phyloP scores from a whole-genome alignment of 2,113 vertebrate genomes.

The Platichthys stellatus region DNA sequence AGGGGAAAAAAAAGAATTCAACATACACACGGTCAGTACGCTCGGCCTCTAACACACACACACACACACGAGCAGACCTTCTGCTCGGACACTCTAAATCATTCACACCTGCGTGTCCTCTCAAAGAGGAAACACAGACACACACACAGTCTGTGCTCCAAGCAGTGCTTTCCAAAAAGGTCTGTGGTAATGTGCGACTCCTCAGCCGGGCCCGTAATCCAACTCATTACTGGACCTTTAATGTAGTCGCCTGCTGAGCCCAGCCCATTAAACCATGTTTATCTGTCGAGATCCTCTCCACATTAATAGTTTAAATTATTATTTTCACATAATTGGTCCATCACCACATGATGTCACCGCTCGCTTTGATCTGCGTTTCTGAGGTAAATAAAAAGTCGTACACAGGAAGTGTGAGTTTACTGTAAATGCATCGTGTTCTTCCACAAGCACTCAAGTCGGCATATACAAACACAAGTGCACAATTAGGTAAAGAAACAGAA shows the following conservation, averaged over 20 bases:
- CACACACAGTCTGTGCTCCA: constrained; percentile 36
- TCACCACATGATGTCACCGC: constrained; percentile 9
- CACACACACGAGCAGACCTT: constrained; percentile 25
- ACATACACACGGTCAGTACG: constrained; percentile 34
- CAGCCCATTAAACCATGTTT: constrained; percentile 15
- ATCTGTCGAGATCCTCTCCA: constrained; percentile 14
- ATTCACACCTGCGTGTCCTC: constrained; percentile 75
- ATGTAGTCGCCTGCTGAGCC: constrained; percentile 6
- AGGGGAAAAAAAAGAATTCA: constrained; percentile 15
- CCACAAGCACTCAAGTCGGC: not conserved
- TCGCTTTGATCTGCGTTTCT: constrained; percentile 12
- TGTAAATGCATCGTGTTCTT: not conserved
- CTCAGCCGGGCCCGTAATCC: constrained; percentile 21
- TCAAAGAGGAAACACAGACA: constrained; percentile 49
- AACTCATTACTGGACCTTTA: constrained; percentile 36
- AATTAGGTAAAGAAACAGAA: constrained; percentile 28
- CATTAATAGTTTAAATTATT: constrained; percentile 36
- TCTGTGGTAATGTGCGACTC: not conserved
- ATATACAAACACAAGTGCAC: constrained; percentile 21
- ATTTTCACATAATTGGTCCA: constrained; percentile 8
- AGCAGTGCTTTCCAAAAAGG: constrained; percentile 19
- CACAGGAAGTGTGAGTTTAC: constrained; percentile 15
- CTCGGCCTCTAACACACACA: constrained; percentile 25
- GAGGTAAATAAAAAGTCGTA: constrained; percentile 23
- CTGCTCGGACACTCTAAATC: constrained; percentile 70